Percentiles rank a stretch among this genome's conserved stretches.
These are phyloP conservation scores for Orthonyx spaldingii DNA, from an alignment of 2,113 vertebrate species.

Conservation along the genomic window DNA sequence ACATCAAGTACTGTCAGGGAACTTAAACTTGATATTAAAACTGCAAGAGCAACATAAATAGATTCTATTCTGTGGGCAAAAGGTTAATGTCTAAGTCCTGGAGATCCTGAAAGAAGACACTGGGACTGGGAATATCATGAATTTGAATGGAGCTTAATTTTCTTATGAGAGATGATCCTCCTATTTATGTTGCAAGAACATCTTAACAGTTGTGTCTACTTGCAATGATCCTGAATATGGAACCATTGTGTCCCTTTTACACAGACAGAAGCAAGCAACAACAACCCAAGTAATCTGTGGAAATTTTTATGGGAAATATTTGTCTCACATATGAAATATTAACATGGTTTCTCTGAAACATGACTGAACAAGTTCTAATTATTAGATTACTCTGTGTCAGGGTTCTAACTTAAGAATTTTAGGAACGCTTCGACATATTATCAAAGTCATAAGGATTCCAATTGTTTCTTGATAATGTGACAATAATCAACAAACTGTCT, in stretches of 20 bases:
- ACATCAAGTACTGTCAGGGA: background rate
- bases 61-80: background rate
- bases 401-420: background rate
- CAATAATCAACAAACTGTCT: background rate
- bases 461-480: background rate
- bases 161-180: background rate
- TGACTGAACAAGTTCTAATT: background rate
- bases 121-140: background rate
- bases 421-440: background rate
- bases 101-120: background rate
- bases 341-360: background rate
- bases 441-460: background rate
- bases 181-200: background rate
- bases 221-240: background rate
- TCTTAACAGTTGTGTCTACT: background rate
- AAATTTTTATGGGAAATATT: background rate
- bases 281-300: background rate
- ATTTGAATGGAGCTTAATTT: background rate
- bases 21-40: background rate
- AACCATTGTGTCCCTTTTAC: background rate
- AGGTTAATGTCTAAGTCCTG: rapidly evolving
- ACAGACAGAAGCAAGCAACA: background rate
- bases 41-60: background rate
- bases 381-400: background rate
- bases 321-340: background rate